phyloP scores from a whole-genome alignment of 2,888 invertebrate species.

The Noctua janthina region DNA sequence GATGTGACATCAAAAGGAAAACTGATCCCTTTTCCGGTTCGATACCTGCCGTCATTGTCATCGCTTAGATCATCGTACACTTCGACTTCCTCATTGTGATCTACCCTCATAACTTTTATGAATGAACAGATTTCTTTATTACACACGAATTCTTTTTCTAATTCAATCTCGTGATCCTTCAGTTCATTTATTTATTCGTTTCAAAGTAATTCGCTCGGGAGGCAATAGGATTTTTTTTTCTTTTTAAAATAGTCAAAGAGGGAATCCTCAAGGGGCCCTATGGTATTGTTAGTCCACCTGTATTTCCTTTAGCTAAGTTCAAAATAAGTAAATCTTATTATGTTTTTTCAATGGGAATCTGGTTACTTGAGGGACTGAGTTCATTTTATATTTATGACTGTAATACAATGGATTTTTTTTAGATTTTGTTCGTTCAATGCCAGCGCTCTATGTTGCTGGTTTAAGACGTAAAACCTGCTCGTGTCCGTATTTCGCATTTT shows the following conservation, averaged over 20 bases:
- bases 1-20: conserved; percentile 87
- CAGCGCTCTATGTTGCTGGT: conserved; percentile 1
- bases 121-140: conserved; percentile 87
- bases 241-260: conserved; percentile 89
- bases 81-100: conserved; percentile 82
- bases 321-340: conserved; percentile 87
- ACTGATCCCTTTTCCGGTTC: conserved; percentile 86
- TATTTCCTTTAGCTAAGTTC: conserved; percentile 82
- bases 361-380: conserved; percentile 82
- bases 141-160: conserved; percentile 86
- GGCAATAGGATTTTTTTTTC: conserved; percentile 79
- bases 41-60: conserved; percentile 86
- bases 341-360: conserved; percentile 84
- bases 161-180: conserved; percentile 86
- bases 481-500: conserved; percentile 4
- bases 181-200: conserved; percentile 88
- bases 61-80: conserved; percentile 74
- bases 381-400: conserved; percentile 83
- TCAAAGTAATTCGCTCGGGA: conserved; percentile 85
- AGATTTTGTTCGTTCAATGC: conserved; percentile 48
- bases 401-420: conserved; percentile 67
- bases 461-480: conserved; percentile 12
- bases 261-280: conserved; percentile 78
- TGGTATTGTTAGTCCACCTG: conserved; percentile 87
- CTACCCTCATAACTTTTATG: conserved; percentile 86